Conservation (phyloP, 2,797 vertebrate genomes). For the Bucorvus abyssinicus region DNA sequence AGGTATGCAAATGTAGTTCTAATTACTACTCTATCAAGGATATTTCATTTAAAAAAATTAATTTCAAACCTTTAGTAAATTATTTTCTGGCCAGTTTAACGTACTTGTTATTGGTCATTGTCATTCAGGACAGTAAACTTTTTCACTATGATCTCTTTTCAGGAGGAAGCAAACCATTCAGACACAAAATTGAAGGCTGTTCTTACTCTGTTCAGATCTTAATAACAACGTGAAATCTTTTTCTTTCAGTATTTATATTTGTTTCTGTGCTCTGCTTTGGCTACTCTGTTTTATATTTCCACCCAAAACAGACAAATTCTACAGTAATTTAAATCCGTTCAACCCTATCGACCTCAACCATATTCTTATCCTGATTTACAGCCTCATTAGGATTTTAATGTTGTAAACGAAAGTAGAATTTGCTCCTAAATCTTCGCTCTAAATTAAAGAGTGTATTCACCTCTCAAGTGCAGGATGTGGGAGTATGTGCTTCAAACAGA, state of each 20-base stretch:
- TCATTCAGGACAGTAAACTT: not conserved
- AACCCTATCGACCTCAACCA: not conserved
- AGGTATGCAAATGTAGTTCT: not conserved
- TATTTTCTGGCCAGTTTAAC: not conserved
- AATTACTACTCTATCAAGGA: not conserved
- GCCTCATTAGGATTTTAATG: conserved; percentile 52
- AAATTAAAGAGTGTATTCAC: not conserved
- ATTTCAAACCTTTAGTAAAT: not conserved
- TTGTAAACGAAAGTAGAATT: not conserved
- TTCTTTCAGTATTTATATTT: not conserved
- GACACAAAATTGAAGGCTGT: not conserved
- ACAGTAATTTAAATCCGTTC: conserved; percentile 4
- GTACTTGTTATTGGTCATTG: not conserved
- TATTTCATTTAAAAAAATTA: not conserved
- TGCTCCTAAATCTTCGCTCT: not conserved
- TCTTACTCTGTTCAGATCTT: not conserved
- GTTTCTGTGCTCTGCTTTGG: not conserved
- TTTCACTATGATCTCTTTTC: not conserved
- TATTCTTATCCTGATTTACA: conserved; percentile 28
- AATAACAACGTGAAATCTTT: not conserved
- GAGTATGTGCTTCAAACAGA: not conserved
- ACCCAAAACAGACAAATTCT: not conserved
- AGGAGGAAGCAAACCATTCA: not conserved
- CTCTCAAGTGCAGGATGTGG: not conserved
- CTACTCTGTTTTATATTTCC: not conserved